Percentiles rank a stretch among this genome's conserved stretches.
Conservation (phyloP, 2,113 vertebrate genomes). For the Synchiropus splendidus region DNA sequence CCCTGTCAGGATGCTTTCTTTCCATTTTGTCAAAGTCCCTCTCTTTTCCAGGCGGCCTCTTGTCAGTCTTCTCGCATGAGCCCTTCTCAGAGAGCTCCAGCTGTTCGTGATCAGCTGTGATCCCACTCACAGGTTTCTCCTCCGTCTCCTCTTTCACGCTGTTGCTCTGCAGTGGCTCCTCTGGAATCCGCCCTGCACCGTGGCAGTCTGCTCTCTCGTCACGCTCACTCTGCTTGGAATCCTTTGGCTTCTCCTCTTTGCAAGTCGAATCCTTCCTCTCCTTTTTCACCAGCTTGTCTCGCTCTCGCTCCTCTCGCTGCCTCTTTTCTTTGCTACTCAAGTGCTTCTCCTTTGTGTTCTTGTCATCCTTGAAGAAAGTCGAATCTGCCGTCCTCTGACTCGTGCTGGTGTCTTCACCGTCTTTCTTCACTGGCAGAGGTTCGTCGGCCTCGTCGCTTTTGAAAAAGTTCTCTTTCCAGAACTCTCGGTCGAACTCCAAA, state of each 20-base stretch:
- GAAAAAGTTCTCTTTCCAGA: slow-evolving; percentile 99
- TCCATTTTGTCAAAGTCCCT: slow-evolving; percentile 80
- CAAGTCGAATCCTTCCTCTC: slow-evolving; percentile 72
- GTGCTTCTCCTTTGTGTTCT: slow-evolving; percentile 76
- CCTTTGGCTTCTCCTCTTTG: slow-evolving; percentile 79
- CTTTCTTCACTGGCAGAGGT: slow-evolving; percentile 56
- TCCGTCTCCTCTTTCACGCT: slow-evolving; percentile 72
- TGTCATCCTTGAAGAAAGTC: slow-evolving; percentile 78
- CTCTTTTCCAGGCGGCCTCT: slow-evolving; percentile 74
- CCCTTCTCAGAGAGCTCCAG: slow-evolving; percentile 78
- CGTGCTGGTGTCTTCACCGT: slow-evolving; percentile 65
- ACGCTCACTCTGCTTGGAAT: slow-evolving; percentile 70
- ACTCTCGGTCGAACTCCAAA: slow-evolving; percentile 95
- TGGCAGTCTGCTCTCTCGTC: slow-evolving; percentile 57
- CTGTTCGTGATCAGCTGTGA: slow-evolving; percentile 70
- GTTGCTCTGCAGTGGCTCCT: slow-evolving; percentile 48
- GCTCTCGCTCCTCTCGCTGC: slow-evolving; percentile 79
- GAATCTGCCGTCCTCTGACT: slow-evolving; percentile 76
- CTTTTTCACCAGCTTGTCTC: slow-evolving; percentile 74
- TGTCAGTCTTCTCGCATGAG: slow-evolving; percentile 79
- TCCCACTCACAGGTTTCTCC: slow-evolving; percentile 65
- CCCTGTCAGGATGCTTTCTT: slow-evolving; percentile 82
- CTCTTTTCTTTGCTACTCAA: slow-evolving; percentile 75
- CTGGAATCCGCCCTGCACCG: slow-evolving; percentile 49
- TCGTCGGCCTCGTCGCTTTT: slow-evolving; percentile 95